Evolutionary conservation across 2,113 vertebrate genomes (phyloP).

Genomic region (Hypomesus transpacificus): DNA sequence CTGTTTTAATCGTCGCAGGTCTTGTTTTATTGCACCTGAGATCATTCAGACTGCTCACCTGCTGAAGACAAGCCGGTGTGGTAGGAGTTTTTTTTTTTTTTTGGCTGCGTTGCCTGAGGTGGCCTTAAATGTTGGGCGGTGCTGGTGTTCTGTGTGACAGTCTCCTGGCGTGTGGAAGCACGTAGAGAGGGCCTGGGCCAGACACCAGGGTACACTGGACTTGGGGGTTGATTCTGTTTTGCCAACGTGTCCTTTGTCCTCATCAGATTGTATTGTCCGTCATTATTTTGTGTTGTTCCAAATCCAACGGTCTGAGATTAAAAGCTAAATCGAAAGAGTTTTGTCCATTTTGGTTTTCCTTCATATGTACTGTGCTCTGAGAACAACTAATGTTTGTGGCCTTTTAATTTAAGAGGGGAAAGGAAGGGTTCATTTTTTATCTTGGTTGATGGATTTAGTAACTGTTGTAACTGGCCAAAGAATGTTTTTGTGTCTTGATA

Average conservation of each 20-base stretch:
- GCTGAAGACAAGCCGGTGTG: neutral
- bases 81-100: too few species aligned
- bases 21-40: neutral
- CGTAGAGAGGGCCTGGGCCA: too few species aligned
- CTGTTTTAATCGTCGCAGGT: neutral
- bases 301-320: neutral
- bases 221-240: neutral
- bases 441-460: neutral
- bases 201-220: neutral
- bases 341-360: neutral
- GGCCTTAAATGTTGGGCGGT: too few species aligned
- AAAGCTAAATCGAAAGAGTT: neutral
- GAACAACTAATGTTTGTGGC: neutral
- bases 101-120: too few species aligned
- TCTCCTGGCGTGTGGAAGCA: neutral
- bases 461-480: neutral
- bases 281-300: constrained; percentile 18
- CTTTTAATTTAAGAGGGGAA: neutral
- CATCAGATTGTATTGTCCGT: constrained; percentile 10
- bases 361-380: neutral
- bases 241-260: constrained; percentile 10
- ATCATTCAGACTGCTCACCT: too few species aligned
- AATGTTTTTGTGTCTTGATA: neutral
- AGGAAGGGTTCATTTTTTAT: neutral
- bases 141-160: neutral